A percentile compares a stretch with the other conserved stretches of the same genome.
phyloP scores from a whole-genome alignment of 2,797 vertebrate species.

The Chaunax sp. region DNA sequence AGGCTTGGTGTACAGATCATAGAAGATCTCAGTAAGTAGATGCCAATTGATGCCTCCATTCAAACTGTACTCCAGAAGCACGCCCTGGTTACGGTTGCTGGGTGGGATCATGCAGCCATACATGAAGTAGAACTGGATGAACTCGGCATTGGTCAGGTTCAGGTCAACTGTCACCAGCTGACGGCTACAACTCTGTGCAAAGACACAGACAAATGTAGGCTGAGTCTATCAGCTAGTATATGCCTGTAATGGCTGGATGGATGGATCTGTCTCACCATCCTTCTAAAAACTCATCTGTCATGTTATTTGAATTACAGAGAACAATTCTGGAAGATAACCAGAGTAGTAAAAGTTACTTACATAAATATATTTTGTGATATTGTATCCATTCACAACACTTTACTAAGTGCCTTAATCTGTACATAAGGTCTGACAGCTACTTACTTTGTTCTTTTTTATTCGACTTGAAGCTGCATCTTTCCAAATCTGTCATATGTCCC shows the following conservation, averaged over 20 bases:
- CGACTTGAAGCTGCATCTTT: background rate
- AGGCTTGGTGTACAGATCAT: slow-evolving; percentile 97
- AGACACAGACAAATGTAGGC: slow-evolving; percentile 1
- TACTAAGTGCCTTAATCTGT: slow-evolving; percentile 15
- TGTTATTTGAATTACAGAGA: background rate
- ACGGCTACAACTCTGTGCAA: slow-evolving; percentile 91
- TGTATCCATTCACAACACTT: no score
- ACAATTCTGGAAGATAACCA: no score
- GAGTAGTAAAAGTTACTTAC: no score
- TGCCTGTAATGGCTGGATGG: background rate
- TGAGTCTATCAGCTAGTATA: background rate
- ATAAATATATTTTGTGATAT: no score
- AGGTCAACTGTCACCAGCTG: slow-evolving; percentile 95
- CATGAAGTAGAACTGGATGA: slow-evolving; percentile 99
- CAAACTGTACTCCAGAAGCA: slow-evolving; percentile 95
- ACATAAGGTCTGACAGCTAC: slow-evolving; percentile 15
- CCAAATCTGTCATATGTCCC: background rate
- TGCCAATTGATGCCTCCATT: slow-evolving; percentile 97
- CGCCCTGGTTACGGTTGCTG: slow-evolving; percentile 95
- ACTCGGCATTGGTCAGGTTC: slow-evolving; percentile 96
- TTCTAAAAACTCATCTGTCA: background rate
- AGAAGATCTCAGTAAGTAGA: slow-evolving; percentile 96
- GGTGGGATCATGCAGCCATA: slow-evolving; percentile 97
- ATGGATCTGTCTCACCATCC: background rate
- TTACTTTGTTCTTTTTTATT: slow-evolving; percentile 31